Percentiles rank a stretch among this genome's conserved stretches.
Evolutionary conservation across 2,113 vertebrate species (phyloP).

Genomic region (Vulpes vulpes): DNA sequence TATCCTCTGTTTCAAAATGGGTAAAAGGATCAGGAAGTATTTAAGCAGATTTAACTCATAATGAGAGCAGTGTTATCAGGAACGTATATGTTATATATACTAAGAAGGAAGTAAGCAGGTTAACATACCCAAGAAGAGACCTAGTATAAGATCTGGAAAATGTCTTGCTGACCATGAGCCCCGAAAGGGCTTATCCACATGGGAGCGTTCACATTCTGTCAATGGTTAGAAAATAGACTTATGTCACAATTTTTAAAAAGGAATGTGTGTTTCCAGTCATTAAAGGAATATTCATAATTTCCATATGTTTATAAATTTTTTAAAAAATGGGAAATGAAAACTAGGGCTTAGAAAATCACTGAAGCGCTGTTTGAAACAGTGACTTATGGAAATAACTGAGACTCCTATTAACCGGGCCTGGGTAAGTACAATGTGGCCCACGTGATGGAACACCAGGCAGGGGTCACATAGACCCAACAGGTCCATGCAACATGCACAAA

Average conservation of each 20-base stretch:
- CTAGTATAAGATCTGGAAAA: background rate
- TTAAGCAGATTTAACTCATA: constrained; percentile 71
- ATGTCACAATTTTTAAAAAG: background rate
- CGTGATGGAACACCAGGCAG: background rate
- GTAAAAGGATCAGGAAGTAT: constrained; percentile 76
- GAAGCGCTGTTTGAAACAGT: background rate
- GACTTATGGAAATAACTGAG: constrained; percentile 15
- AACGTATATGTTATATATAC: constrained; percentile 52
- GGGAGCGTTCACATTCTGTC: background rate
- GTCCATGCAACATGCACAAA: background rate
- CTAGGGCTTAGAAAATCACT: background rate
- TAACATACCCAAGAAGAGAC: background rate
- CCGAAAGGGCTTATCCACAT: background rate
- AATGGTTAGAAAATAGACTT: constrained; percentile 20
- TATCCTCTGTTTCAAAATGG: constrained; percentile 68
- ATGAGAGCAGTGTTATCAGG: constrained; percentile 14
- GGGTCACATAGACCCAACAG: background rate
- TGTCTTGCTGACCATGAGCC: background rate
- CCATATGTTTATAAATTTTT: background rate
- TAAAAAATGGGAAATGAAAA: background rate
- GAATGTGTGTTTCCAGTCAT: background rate
- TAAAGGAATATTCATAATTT: background rate
- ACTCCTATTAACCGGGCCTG: background rate
- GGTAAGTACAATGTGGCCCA: background rate
- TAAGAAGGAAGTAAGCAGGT: background rate